Base-by-base conservation (phyloP, 1,140 invertebrate genomes). In the Neodiprion fabricii region DNA sequence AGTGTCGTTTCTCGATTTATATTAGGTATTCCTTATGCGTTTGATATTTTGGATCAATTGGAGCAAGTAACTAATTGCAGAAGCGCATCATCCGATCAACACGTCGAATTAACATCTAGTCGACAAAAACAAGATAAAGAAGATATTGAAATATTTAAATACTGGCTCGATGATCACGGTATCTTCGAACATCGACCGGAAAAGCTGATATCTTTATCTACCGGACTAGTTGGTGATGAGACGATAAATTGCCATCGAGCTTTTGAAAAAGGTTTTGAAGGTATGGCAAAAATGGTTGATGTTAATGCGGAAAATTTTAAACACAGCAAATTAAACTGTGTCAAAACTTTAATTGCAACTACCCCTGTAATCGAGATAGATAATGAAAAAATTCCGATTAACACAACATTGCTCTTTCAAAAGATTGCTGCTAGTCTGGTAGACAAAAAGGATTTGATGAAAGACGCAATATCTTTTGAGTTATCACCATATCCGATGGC, bases 171-270 rank as follows among this genome's bases (percentile, higher is more conserved):
- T 71, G 61, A 72, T 8, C 82, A 85, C 80, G 48, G 83, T 78
- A 82, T 84, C 17, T 86, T 85, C 75, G 78, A 79, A 68, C 21
- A 74, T 48, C 78, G 78, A 79, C 80, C 9, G 2, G 17, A 21
- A 21, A 71, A 73, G 76, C 50, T 88, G 66, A 49, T 85, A 47
- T 88, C 83, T 14, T 79, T 89, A 75, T 81, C 80, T 9, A 83
- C 73, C 72, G 86, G 88, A 70, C 72, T 87, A 12, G 79, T 86
- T 74, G 85, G 82, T 71, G 74, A 80, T 71, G 78, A 80, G 77
- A 21, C 17, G 17, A 85, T 88, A 72, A 85, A 87, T 80, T 88
- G 84, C 78, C 70, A 87, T 74, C 75, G 75, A 79, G 85, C 86
- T 67, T 73, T 77, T 78, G 84, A 86, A 82, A 74, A 85, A 74